These are phyloP conservation scores for Aspiorhynchus laticeps DNA, from an alignment of 2,113 vertebrate genomes.

Conservation along the genomic window DNA sequence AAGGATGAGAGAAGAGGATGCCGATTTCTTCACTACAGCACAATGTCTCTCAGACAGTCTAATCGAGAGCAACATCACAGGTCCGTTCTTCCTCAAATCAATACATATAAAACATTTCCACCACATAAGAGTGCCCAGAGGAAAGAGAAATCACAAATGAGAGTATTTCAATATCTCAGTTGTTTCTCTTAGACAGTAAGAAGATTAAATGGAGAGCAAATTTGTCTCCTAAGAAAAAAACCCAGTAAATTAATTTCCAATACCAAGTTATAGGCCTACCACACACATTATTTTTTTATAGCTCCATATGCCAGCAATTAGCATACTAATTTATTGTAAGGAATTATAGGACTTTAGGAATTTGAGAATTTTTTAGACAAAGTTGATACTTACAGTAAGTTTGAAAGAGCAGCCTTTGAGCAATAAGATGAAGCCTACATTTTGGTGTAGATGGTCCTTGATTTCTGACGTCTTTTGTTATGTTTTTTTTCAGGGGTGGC, in stretches of 20 bases:
- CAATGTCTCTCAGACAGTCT: conserved; percentile 65
- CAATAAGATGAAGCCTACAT: neutral
- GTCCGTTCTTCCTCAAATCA: conserved; percentile 55
- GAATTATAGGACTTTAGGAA: neutral
- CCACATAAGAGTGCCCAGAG: neutral
- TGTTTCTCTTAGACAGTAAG: neutral
- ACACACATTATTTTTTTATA: neutral
- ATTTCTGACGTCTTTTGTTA: neutral
- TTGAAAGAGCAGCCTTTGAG: neutral
- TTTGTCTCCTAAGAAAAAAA: neutral
- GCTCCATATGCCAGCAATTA: neutral
- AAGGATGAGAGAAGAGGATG: conserved; percentile 68
- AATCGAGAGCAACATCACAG: conserved; percentile 71
- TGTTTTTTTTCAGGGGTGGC: conserved; percentile 71
- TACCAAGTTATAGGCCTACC: neutral
- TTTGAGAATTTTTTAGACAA: neutral
- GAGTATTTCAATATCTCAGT: neutral
- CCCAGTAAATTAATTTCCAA: too few species aligned
- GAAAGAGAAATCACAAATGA: neutral
- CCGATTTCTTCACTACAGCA: conserved; percentile 62
- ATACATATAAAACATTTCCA: neutral
- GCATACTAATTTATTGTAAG: neutral
- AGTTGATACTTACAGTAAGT: neutral
- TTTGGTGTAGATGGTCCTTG: neutral
- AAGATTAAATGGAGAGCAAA: conserved; percentile 3